A percentile compares a stretch with the other conserved stretches of the same genome.
phyloP scores from a whole-genome alignment of 2,797 vertebrate species.

The Liasis olivaceus region DNA sequence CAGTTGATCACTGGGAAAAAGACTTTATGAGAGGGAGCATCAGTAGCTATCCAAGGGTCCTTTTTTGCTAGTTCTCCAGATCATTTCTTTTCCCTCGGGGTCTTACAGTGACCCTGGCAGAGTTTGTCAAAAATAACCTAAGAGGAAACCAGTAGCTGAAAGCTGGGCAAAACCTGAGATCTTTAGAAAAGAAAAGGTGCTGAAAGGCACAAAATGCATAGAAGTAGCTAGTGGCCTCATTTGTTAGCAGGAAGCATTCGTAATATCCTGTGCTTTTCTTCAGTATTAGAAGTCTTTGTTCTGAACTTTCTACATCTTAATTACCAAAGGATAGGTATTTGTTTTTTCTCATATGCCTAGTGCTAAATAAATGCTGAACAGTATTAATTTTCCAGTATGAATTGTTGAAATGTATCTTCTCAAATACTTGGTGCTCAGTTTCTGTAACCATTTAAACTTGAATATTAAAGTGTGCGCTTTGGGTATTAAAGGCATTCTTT shows the following conservation, averaged over 20 bases:
- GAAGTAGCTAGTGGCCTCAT: background rate
- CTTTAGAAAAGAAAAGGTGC: no score
- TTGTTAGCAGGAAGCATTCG: background rate
- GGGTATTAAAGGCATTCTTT: background rate
- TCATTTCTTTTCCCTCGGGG: background rate
- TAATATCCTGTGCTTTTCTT: background rate
- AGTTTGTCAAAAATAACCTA: background rate
- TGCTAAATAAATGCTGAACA: background rate
- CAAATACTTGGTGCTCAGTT: background rate
- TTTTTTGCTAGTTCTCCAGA: background rate
- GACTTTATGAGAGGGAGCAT: no score
- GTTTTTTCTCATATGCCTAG: background rate
- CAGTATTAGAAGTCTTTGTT: background rate
- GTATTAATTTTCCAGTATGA: background rate
- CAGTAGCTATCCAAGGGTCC: background rate
- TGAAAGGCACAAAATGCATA: background rate
- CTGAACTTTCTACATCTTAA: background rate
- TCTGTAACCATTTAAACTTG: background rate
- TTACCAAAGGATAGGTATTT: background rate
- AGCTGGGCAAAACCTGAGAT: background rate
- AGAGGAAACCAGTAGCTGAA: background rate
- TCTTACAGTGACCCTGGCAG: background rate
- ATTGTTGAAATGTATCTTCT: background rate
- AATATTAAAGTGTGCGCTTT: background rate
- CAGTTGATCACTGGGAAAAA: background rate